A percentile compares a stretch with the other conserved stretches of the same genome.
Evolutionary conservation across 2,113 vertebrate genomes (phyloP).

Genomic region (Paratilapia polleni): DNA sequence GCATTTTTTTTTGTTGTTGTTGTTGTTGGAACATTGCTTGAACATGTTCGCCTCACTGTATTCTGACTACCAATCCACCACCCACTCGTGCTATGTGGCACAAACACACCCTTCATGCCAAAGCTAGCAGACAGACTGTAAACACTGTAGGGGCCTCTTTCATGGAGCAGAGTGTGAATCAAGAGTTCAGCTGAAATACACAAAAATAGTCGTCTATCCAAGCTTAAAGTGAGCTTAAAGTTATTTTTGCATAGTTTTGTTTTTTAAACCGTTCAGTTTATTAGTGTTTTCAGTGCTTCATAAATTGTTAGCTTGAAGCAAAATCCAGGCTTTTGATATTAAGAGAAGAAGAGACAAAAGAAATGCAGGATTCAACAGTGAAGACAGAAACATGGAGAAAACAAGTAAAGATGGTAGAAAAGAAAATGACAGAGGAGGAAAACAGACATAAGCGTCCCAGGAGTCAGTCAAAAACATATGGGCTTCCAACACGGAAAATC

Average conservation of each 20-base stretch:
- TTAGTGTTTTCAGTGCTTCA: background rate
- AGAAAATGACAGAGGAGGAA: background rate
- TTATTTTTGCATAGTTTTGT: background rate
- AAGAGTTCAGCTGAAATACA: conserved; percentile 1
- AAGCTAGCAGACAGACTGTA: conserved; percentile 2
- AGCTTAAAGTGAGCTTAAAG: background rate
- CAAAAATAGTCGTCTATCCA: background rate
- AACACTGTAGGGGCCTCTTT: conserved; percentile 6
- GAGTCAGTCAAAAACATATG: background rate
- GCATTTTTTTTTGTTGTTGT: background rate
- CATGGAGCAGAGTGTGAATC: conserved; percentile 6
- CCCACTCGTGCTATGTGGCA: conserved; percentile 9
- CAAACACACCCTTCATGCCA: conserved; percentile 9
- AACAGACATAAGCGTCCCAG: background rate
- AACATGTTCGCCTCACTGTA: conserved; percentile 8
- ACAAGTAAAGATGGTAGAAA: background rate
- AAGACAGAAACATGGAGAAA: background rate
- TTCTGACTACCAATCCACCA: conserved; percentile 4
- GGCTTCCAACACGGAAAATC: too few relatives aligned
- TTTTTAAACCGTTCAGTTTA: background rate
- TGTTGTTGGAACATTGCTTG: conserved; percentile 10
- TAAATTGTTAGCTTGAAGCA: background rate
- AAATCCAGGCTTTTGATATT: background rate
- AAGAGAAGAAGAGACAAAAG: background rate
- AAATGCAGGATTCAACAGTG: background rate